Percentiles rank a stretch among this genome's conserved stretches.
These are phyloP conservation scores for Bradynema listronoti DNA, from an alignment of 1,140 invertebrate species.

Conservation along the genomic window DNA sequence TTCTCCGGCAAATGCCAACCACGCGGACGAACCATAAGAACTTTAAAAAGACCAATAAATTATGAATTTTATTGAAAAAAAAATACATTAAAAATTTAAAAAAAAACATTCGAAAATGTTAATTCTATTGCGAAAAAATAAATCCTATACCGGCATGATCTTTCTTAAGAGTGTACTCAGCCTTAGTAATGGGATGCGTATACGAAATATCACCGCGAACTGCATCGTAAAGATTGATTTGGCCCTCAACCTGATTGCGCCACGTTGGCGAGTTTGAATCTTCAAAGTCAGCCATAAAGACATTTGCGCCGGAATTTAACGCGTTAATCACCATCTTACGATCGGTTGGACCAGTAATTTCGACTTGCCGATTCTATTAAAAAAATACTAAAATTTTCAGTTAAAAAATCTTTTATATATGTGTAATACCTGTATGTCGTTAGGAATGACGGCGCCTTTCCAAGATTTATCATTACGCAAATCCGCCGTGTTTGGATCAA, in stretches of 20 bases:
- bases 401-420: conserved; percentile 12
- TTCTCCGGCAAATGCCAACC: conserved; percentile 72
- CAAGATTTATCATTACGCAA: conserved; percentile 44
- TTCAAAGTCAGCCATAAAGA: conserved; percentile 60
- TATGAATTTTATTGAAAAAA: conserved; percentile 10
- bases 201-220: conserved; percentile 62
- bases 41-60: conserved; percentile 44
- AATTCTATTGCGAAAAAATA: no score
- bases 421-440: conserved; percentile 33
- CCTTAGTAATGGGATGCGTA: conserved; percentile 54
- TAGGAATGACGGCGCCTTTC: conserved; percentile 47
- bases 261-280: conserved; percentile 71
- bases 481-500: conserved; percentile 45
- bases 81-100: conserved; percentile 10
- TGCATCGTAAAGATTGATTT: conserved; percentile 65
- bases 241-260: conserved; percentile 66
- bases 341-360: conserved; percentile 59
- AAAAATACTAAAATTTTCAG: background rate
- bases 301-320: conserved; percentile 57
- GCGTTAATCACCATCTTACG: conserved; percentile 60
- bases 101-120: conserved; percentile 3
- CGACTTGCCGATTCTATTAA: conserved; percentile 56
- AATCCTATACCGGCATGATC: conserved; percentile 39
- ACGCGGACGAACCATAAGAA: conserved; percentile 68
- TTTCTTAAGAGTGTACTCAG: conserved; percentile 48